Conservation (phyloP, 2,797 vertebrate genomes). For the Xerus rutilus region DNA sequence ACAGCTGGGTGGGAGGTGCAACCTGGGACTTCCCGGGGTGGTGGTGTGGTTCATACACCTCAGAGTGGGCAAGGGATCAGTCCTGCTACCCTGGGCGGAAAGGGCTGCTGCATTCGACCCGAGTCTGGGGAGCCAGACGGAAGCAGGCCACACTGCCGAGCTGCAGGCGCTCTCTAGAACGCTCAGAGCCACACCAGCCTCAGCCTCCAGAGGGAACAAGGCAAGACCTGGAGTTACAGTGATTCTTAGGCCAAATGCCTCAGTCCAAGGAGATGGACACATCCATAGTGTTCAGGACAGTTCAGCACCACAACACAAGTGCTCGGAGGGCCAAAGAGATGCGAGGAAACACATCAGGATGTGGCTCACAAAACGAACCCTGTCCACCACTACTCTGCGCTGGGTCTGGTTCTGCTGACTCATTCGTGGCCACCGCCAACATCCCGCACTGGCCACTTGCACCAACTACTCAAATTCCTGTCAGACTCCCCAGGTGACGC, state of each 20-base stretch:
- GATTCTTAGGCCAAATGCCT: background rate
- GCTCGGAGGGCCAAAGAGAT: too few relatives aligned
- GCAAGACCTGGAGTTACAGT: background rate
- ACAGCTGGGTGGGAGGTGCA: background rate
- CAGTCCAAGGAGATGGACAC: background rate
- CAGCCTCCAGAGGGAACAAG: background rate
- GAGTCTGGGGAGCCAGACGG: background rate
- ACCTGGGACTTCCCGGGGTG: background rate
- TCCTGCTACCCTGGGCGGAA: background rate
- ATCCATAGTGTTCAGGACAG: background rate
- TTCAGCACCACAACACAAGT: too few relatives aligned
- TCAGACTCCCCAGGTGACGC: too few relatives aligned
- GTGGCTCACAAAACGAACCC: too few relatives aligned
- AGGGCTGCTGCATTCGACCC: accelerated
- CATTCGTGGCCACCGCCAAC: background rate
- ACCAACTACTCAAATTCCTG: background rate
- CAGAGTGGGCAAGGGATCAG: background rate
- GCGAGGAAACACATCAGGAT: background rate
- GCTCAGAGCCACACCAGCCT: background rate
- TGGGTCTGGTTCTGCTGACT: background rate
- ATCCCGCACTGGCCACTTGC: background rate
- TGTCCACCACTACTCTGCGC: background rate
- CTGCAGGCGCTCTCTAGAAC: background rate
- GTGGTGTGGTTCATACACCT: too few relatives aligned
- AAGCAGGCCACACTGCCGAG: accelerated